Conservation (phyloP, 2,113 vertebrate genomes). For the Diadophis punctatus region DNA sequence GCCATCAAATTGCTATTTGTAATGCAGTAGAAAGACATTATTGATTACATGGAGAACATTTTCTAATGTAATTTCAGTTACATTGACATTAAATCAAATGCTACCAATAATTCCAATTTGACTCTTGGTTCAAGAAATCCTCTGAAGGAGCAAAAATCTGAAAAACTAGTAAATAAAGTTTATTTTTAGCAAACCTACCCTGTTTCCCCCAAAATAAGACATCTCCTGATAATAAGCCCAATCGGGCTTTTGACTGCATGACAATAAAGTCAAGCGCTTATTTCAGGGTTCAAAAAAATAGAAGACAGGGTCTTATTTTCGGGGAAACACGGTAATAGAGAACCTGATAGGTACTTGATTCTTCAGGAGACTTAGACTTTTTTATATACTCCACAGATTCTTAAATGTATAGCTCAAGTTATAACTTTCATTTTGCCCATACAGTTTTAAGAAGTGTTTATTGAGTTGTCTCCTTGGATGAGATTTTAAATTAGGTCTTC, state of each 20-base stretch:
- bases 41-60: neutral
- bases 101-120: neutral
- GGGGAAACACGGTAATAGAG: too few relatives aligned
- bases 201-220: too few relatives aligned
- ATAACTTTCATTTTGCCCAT: neutral
- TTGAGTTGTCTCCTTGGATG: neutral
- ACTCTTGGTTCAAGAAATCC: neutral
- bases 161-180: neutral
- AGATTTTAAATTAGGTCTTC: neutral
- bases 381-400: too few relatives aligned
- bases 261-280: too few relatives aligned
- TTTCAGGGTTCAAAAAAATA: too few relatives aligned
- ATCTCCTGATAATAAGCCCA: too few relatives aligned
- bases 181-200: neutral
- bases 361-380: neutral
- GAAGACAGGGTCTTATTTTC: too few relatives aligned
- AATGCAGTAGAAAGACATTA: neutral
- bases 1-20: neutral
- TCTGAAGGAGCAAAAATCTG: neutral
- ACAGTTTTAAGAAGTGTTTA: neutral
- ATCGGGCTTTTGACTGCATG: too few relatives aligned
- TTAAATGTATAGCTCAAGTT: neutral
- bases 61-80: neutral
- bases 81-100: neutral
- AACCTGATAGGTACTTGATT: neutral